These are phyloP conservation scores for Carlito syrichta DNA, from an alignment of 2,113 vertebrate species.

Conservation along the genomic window DNA sequence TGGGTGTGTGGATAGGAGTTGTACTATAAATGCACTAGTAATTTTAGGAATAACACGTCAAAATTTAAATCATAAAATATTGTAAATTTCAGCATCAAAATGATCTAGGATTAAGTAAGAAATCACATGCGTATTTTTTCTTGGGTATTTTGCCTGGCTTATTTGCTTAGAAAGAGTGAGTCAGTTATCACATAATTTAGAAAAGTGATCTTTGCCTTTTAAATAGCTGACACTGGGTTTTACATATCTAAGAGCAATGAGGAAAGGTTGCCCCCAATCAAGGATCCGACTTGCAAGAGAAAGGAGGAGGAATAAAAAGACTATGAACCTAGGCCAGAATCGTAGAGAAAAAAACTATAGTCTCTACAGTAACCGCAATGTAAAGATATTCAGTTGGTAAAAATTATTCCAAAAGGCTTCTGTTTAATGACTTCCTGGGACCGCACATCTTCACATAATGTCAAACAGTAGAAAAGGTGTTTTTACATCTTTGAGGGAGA, in stretches of 20 bases:
- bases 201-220: background rate
- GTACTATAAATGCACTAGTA: background rate
- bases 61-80: background rate
- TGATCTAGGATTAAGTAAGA: background rate
- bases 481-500: background rate
- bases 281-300: background rate
- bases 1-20: background rate
- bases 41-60: background rate
- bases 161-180: background rate
- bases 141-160: background rate
- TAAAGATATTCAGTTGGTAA: background rate
- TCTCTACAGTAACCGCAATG: background rate
- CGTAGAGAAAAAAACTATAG: background rate
- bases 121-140: background rate
- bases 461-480: background rate
- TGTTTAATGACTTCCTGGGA: background rate
- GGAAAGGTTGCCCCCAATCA: background rate
- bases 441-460: background rate
- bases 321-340: background rate
- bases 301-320: background rate
- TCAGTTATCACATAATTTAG: background rate
- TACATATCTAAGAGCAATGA: background rate
- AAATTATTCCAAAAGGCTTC: constrained; percentile 13
- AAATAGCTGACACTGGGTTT: background rate
- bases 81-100: background rate